Base-by-base conservation (phyloP, 2,888 invertebrate genomes). In the Chrysomela aeneicollis region DNA sequence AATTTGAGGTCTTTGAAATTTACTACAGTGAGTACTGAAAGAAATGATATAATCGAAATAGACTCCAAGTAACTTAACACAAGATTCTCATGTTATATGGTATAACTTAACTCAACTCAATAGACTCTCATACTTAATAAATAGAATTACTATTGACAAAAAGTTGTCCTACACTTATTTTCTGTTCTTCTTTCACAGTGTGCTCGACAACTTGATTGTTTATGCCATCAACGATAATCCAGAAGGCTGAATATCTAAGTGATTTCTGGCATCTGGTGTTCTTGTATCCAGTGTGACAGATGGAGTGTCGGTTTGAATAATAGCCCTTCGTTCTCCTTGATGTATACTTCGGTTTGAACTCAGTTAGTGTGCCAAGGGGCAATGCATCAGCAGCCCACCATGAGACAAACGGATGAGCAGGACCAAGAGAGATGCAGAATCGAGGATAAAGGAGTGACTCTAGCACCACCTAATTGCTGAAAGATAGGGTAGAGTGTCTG, bases 321-420 rank as follows among this genome's bases (percentile, higher is more conserved):
- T 71, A 63, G 72, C 59, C 59, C 67, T 59, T 47, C 65, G 64
- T 61, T 63, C 64, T 64, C 69, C 51, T 47, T 74, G 75, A 75
- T 72, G 69, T 74, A 75, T 71, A 73, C 68, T 71, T 72, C 69
- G 75, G 76, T 74, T 68, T 67, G 63, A 76, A 76, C 75, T 75
- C 74, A 74, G 75, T 75, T 76, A 74, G 72, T 67, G 68, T 49
- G 66, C 66, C 47, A 59, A 57, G 57, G 66, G 61, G 63, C 59
- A 60, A 69, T 69, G 66, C 69, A 67, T 69, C 66, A 69, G 62
- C 54, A 37, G 60, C 58, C 62, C 57, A 68, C 59, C 60, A 58
- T 49, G 59, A 64, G 66, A 66, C 51, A 59, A 64, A 57, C 59
- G 55, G 59, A 59, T 15, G 15, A n/a, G 15, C 42, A 42, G 42